Percentiles rank a stretch among this genome's conserved stretches.
Conservation (phyloP, 2,113 vertebrate species). For the Chloebia gouldiae region DNA sequence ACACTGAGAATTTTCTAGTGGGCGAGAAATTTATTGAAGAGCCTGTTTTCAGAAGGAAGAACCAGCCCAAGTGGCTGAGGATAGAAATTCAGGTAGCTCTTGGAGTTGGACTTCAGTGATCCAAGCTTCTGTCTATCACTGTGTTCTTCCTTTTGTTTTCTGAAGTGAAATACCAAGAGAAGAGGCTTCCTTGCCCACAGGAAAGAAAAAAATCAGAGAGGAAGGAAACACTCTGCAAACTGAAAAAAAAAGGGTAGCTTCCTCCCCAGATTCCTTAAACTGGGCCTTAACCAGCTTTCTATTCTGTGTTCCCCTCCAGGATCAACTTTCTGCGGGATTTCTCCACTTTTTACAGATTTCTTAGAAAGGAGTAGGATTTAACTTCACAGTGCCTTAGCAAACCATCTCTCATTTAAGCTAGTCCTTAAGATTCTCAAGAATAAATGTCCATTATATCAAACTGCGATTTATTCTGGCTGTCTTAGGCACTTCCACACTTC, state of each 20-base stretch:
- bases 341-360: not conserved
- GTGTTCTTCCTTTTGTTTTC: not conserved
- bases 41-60: not conserved
- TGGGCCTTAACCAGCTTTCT: not conserved
- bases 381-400: not conserved
- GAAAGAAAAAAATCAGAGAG: not conserved
- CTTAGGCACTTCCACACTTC: not conserved
- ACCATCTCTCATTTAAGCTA: not conserved
- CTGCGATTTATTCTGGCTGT: not conserved
- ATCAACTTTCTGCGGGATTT: not conserved
- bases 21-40: not conserved
- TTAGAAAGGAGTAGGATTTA: not conserved
- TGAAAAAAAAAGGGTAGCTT: not conserved
- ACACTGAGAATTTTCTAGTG: not conserved
- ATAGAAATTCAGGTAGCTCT: not conserved
- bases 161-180: not conserved
- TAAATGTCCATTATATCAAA: not conserved
- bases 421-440: not conserved
- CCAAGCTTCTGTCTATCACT: not conserved
- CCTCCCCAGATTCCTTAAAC: not conserved
- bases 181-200: not conserved
- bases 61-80: not conserved
- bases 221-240: not conserved
- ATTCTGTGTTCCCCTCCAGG: not conserved
- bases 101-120: not conserved